A percentile compares a stretch with the other conserved stretches of the same genome.
Evolutionary conservation across 2,888 invertebrate species (phyloP).

Genomic region (Drosophila planitibia): DNA sequence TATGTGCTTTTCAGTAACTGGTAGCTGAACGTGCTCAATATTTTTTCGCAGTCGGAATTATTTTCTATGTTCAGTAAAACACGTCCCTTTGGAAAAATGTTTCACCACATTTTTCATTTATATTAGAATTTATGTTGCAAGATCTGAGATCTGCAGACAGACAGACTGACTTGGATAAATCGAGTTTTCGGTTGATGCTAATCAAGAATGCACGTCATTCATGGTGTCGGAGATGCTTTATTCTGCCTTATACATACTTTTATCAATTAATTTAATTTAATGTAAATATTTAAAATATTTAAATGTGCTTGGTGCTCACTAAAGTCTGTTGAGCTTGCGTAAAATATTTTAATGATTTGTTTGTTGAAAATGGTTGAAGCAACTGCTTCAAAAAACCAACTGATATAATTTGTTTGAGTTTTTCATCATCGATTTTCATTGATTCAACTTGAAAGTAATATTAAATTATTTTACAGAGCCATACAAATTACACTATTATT

Average conservation of each 20-base stretch:
- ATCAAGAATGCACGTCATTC: not conserved
- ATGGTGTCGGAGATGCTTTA: not conserved
- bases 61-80: not conserved
- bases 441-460: not conserved
- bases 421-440: not conserved
- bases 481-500: constrained; percentile 11
- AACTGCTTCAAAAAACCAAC: not conserved
- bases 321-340: no score
- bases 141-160: not conserved
- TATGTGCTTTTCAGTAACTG: not conserved
- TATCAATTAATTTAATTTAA: not conserved
- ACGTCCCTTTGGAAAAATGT: not conserved
- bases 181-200: not conserved
- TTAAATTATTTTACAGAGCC: not conserved
- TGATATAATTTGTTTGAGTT: not conserved
- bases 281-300: not conserved
- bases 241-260: not conserved
- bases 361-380: not conserved
- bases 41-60: not conserved
- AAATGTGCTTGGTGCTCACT: no score
- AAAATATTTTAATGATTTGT: not conserved
- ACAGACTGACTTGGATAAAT: not conserved
- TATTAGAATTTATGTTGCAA: not conserved
- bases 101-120: not conserved
- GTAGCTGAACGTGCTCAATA: not conserved